Evolutionary conservation across 2,113 vertebrate species (phyloP), one percentile per base, ranked within the genome.

Genomic region (Mormoops blainvillei): DNA sequence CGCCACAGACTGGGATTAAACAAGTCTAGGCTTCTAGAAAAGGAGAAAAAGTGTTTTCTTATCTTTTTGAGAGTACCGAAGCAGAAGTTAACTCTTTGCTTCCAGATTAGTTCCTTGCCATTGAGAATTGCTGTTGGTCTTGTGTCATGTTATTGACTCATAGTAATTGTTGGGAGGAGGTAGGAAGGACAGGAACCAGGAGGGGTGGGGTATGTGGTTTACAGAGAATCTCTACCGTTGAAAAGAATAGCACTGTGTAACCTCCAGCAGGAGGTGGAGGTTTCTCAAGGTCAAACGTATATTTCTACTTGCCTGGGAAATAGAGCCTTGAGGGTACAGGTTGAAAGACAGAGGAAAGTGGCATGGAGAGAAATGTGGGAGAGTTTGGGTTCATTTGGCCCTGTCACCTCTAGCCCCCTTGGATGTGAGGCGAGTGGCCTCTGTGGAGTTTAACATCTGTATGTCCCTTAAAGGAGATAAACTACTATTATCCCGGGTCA

Each of bases 41-140:
- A 95, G 95, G 41, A 95, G 92, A 95, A 83, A 92, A 90, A 95
- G 52, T 88, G 80, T 70, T 84, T 94, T 96, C 87, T 97, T 98
- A 94, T 82, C 89, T 71, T 92, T 89, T 85, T 74, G 76, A 85
- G 48, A 92, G 28, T 61, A 80, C 54, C 95, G 41, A 93, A 93
- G 45, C 45, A 41, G 92, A 97, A 36, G 0, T 96, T 98, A 87
- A 93, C 95, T 71, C 54, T 93, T 77, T 83, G 70, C 52, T 98
- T 97, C 94, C 63, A 76, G 50, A 71, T 91, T 38, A 43, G 74
- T 95, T 15, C 54, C 16, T 89, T 97, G 73, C 84, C 28, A 14
- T 52, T 56, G 87, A 95, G 54, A 91, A 58, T 18, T 45, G 28
- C 80, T 76, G 1, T 33, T 84, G 19, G 61, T 86, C 70, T 26